Conservation (phyloP, 2,113 vertebrate genomes). For the Malurus melanocephalus region DNA sequence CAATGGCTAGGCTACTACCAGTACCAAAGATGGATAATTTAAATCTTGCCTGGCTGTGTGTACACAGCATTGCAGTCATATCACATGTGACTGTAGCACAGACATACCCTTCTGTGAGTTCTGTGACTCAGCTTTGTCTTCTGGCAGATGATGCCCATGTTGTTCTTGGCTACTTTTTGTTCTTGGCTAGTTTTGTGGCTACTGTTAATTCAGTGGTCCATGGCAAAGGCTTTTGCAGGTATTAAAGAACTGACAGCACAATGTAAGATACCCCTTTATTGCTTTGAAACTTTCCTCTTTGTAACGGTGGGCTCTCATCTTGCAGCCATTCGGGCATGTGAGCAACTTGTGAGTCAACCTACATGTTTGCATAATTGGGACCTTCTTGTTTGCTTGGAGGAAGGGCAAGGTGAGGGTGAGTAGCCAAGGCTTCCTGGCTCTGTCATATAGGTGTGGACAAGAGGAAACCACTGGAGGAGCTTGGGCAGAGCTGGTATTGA, state of each 20-base stretch:
- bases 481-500: not conserved
- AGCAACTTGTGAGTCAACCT: not conserved
- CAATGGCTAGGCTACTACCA: not conserved
- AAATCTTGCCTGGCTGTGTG: not conserved
- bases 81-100: not conserved
- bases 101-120: not conserved
- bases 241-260: not conserved
- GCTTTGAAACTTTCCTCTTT: rapidly evolving
- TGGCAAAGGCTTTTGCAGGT: not conserved
- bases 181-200: not conserved
- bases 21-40: not conserved
- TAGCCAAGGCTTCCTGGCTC: not conserved
- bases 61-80: not conserved
- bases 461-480: not conserved
- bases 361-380: not conserved
- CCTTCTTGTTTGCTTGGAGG: conserved; percentile 7
- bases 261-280: not conserved
- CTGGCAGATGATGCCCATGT: not conserved
- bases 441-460: not conserved
- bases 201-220: not conserved
- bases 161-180: not conserved
- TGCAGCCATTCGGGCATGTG: not conserved
- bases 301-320: not conserved
- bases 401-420: not conserved
- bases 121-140: not conserved